Evolutionary conservation across 2,888 invertebrate species (phyloP).

Genomic region (Andrena minutula): DNA sequence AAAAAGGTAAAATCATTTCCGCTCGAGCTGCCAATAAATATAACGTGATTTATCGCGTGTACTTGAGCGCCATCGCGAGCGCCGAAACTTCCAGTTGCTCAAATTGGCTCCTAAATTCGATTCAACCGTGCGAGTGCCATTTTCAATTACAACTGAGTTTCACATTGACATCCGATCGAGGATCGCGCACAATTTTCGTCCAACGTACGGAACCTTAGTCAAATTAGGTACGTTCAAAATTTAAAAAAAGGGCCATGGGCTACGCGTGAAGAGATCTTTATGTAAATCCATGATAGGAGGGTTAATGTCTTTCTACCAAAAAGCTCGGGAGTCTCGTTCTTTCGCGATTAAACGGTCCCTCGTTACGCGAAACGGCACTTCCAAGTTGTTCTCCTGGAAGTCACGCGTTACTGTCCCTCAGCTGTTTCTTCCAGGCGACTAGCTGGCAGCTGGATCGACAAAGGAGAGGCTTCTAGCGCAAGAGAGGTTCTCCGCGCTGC

Average conservation of each 20-base stretch:
- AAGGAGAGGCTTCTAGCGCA: neutral
- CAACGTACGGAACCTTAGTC: no score
- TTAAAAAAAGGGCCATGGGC: neutral
- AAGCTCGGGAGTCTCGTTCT: neutral
- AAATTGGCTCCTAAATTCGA: neutral
- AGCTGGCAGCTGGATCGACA: neutral
- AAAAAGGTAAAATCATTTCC: neutral
- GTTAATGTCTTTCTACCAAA: conserved; percentile 20
- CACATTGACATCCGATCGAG: no score
- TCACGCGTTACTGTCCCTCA: neutral
- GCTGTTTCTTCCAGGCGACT: conserved; percentile 2
- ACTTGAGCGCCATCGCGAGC: no score
- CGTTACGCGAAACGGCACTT: neutral
- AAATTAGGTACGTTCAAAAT: neutral
- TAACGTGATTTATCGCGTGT: neutral
- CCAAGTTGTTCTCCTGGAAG: neutral
- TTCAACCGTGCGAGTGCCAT: neutral
- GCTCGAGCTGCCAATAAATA: neutral
- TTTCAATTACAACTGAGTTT: no score
- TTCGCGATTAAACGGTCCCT: conserved; percentile 9
- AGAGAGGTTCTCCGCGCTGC: neutral
- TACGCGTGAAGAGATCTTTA: conserved; percentile 7
- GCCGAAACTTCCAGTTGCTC: neutral
- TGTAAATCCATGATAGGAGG: conserved; percentile 24
- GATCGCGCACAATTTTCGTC: no score